Evolutionary conservation across 35 echinoderm and acorn worm genomes (phyloP), one percentile per base, ranked within the genome.

Genomic region (Heliocidaris tuberculata): DNA sequence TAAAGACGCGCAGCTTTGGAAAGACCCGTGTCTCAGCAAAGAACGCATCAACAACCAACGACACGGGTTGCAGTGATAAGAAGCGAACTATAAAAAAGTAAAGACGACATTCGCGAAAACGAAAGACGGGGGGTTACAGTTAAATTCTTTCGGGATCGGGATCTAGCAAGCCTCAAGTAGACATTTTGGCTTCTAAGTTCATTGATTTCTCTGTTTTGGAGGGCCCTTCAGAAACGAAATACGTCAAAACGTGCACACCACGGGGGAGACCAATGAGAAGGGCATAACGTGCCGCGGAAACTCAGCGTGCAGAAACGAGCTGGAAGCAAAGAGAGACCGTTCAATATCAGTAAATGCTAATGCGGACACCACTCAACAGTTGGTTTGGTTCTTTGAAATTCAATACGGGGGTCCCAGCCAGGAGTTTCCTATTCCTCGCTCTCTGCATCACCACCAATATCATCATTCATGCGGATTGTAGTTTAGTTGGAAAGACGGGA

Each of bases 161-260:
- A 78, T 19, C 65, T 78, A n/a, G 65, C 65, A 78, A 78, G 65
- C 65, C 65, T 78, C 65, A 78, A 78, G 65, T 27, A 78, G 65
- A 78, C 65, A 78, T 78, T 78, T 78, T 78, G 65, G 65, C 65
- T 78, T 78, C 65, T 78, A 78, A 78, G 65, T 78, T 78, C 65
- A 78, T 78, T 78, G 65, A 78, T 78, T 78, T 78, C 65, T 78
- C 65, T 78, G 65, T 78, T 78, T 78, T 78, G 7, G 65, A 78
- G 65, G 65, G 65, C 65, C 65, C 65, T 78, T 78, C 65, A 78
- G 65, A 78, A 78, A 78, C 65, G 65, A 78, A 78, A 78, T 78
- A 78, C 65, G 65, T 78, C 65, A 78, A 78, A 78, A 78, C 65
- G 35, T 42, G 65, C 65, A 78, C 65, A 78, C 65, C 65, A 78